phyloP scores from a whole-genome alignment of 2,113 vertebrate genomes.

The Numida meleagris region DNA sequence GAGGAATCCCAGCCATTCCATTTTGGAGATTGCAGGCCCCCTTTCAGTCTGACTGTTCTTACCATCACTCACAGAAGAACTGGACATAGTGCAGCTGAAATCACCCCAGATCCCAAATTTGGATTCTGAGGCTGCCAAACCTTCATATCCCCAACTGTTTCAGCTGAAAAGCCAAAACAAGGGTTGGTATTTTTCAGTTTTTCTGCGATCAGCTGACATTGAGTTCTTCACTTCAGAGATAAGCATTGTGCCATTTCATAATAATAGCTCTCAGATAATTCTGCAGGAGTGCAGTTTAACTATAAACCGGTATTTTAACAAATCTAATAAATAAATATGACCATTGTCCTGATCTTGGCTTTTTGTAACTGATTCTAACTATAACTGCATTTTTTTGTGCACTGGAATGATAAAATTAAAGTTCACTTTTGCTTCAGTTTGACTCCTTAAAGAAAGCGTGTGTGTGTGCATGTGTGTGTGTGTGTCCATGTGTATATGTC shows the following conservation, averaged over 20 bases:
- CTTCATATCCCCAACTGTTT: not conserved
- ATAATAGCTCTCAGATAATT: not conserved
- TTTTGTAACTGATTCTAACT: not conserved
- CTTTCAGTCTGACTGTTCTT: not conserved
- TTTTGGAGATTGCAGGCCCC: not conserved
- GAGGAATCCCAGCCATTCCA: not conserved
- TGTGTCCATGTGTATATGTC: not conserved
- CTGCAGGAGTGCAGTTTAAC: not conserved
- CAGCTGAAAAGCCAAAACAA: not conserved
- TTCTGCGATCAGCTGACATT: not conserved
- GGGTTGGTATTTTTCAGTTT: not conserved
- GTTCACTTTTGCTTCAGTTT: not conserved
- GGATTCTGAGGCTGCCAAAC: not conserved
- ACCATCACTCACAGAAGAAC: not conserved
- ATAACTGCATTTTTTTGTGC: not conserved
- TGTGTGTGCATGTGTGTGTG: fast-evolving
- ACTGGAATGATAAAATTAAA: not conserved
- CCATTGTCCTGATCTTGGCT: not conserved
- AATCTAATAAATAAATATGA: not conserved
- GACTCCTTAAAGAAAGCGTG: not conserved
- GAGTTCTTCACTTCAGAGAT: not conserved
- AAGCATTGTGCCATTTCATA: not conserved
- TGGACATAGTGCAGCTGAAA: not conserved
- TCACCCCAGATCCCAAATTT: not conserved
- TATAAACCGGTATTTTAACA: not conserved